Evolutionary conservation across 2,113 vertebrate species (phyloP), one percentile per base, ranked within the genome.

Genomic region (Gobiocypris rarus): DNA sequence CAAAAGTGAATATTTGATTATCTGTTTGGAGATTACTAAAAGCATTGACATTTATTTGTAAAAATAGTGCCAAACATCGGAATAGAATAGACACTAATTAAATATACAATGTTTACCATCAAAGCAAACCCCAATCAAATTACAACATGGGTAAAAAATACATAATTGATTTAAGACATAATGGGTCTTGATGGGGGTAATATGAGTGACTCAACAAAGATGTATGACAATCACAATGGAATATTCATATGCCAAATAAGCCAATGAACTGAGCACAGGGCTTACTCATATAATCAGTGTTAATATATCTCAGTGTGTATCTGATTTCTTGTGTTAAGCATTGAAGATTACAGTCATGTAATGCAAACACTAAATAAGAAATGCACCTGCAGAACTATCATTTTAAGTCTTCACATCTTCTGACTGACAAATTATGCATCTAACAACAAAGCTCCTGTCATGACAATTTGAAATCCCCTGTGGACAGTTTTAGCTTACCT

Each of bases 401-500:
- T 24, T 7, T 50, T 19, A 38, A 5, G 48, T 24, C n/a, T 0
- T 65, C 28, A 77, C 43, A 76, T 69, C 31, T 56, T 34, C 59
- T 15, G 10, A 50, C 41, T 54, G 58, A 65, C 41, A 81, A 81
- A 75, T 34, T 9, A 61, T 19, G 24, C 31, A 70, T 19, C 45
- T 28, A 83, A 41, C 28, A 59, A 52, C 61, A 81, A 76, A 82
- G 61, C 83, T 61, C 41, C 34, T 88, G 77, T 86, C 73, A 65
- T 84, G 82, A 87, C 43, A 84, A 87, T 83, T 61, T 9, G 43
- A 86, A 76, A 73, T 34, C 15, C 59, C 74, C 76, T 34, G 26
- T 54, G 22, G 63, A 67, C 19, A 78, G 54, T 69, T 79, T 83
- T 31, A 54, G 71, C 48, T 87, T 84, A 78, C 83, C 87, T 76